A percentile compares a stretch with the other conserved stretches of the same genome.
phyloP scores from a whole-genome alignment of 2,888 invertebrate genomes.

The Cartodere bifasciata region DNA sequence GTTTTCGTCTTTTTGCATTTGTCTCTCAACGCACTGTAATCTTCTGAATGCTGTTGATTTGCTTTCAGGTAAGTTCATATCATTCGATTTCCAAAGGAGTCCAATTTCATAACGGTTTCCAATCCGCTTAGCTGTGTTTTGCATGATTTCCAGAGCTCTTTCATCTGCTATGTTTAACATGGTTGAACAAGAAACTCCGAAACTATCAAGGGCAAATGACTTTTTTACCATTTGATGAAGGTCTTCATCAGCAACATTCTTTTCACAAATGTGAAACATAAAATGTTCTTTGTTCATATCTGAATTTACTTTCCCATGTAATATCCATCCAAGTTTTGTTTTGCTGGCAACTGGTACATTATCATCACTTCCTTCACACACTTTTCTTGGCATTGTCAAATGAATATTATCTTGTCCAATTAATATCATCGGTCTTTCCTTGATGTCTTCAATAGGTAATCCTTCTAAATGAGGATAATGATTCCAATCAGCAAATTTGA shows the following conservation, averaged over 20 bases:
- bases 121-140: conserved; percentile 10
- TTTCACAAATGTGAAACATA: conserved; percentile 6
- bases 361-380: conserved; percentile 5
- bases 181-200: conserved; percentile 10
- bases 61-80: conserved; percentile 16
- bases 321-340: conserved; percentile 8
- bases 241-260: conserved; percentile 1
- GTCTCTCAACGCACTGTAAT: conserved; percentile 14
- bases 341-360: conserved; percentile 9
- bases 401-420: conserved; percentile 7
- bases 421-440: conserved; percentile 8
- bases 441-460: conserved; percentile 8
- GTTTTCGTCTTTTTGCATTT: conserved; percentile 10
- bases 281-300: neutral
- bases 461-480: conserved; percentile 7
- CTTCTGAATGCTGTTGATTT: conserved; percentile 15
- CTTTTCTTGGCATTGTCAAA: conserved; percentile 9
- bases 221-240: conserved; percentile 7
- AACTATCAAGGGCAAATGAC: conserved; percentile 8
- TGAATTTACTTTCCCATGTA: conserved; percentile 5
- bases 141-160: conserved; percentile 8
- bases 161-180: conserved; percentile 2
- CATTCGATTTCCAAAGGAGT: conserved; percentile 17
- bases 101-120: conserved; percentile 12
- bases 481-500: conserved; percentile 3